A percentile compares a stretch with the other conserved stretches of the same genome.
Evolutionary conservation across 2,888 invertebrate genomes (phyloP).

Genomic region (Dione juno): DNA sequence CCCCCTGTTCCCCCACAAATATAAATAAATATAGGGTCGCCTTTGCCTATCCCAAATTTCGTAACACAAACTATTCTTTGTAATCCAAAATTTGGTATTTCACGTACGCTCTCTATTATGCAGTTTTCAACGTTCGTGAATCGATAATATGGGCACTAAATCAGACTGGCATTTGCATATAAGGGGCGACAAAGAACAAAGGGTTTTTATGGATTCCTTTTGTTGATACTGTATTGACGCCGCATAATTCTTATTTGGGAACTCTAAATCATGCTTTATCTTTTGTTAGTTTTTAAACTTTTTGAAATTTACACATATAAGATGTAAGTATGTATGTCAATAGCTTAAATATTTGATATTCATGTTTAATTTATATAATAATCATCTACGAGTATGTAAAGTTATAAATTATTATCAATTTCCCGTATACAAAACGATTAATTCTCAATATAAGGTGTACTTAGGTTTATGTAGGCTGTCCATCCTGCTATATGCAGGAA

Average conservation of each 20-base stretch:
- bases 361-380: no score
- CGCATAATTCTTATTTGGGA: conserved; percentile 64
- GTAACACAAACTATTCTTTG: conserved; percentile 29
- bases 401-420: no score
- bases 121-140: conserved; percentile 67
- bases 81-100: conserved; percentile 38
- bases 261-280: conserved; percentile 63
- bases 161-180: conserved; percentile 78
- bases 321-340: neutral
- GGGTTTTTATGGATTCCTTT: conserved; percentile 54
- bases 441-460: no score
- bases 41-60: neutral
- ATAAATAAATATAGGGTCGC: neutral
- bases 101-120: conserved; percentile 46
- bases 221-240: conserved; percentile 69
- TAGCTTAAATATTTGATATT: no score
- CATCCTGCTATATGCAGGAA: no score
- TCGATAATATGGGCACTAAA: conserved; percentile 72
- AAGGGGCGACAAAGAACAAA: conserved; percentile 81
- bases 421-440: no score
- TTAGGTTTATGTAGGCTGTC: no score
- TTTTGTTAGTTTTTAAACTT: conserved; percentile 10
- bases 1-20: no score
- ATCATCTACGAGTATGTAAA: no score
- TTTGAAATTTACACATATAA: neutral